Base-by-base conservation (phyloP, 2,888 invertebrate genomes). In the Perithous albicinctus region DNA sequence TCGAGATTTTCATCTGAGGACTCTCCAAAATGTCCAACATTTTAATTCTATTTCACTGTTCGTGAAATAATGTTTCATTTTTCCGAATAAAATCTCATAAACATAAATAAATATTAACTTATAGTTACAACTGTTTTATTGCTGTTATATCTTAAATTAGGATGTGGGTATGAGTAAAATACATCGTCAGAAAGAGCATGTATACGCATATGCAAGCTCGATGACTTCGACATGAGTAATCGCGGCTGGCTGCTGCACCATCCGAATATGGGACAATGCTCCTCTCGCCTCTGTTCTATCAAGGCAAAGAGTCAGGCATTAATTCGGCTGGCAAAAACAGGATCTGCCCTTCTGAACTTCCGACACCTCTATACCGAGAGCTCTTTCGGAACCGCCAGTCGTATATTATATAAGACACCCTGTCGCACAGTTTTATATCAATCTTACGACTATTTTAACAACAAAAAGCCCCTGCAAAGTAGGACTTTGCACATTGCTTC, bases 211-310 rank as follows among this genome's bases (percentile, higher is more conserved):
- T 26, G 64, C 56, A 51, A n/a, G n/a, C n/a, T n/a, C 73, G 56
- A 82, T 73, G 80, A 82, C 75, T 80, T 82, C 78, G 76, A 82
- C 78, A 75, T 80, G 82, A 82, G 73, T 82, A 78, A 82, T 84
- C 63, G 84, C 64, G 78, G 43, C 56, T 59, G 51, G 48, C 67
- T 61, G 51, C 73, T 48, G 67, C 48, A 74, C 74, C 74, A 10
- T 48, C 29, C 81, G 72, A 82, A 82, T 82, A 75, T 77, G 78
- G 81, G 73, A 81, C 84, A 81, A 84, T 82, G 76, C 80, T 66
- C 72, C 43, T 51, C 46, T 29, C 43, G 59, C 35, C n/a, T 35
- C 35, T 29, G 32, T 51, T 10, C 51, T 41, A 78, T 63, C 64
- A 46, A 43, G 64, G 69, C 26, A 63, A 69, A 75, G 67, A 75